Conservation (phyloP, 2,113 vertebrate species). For the Petrocephalus zakoni region DNA sequence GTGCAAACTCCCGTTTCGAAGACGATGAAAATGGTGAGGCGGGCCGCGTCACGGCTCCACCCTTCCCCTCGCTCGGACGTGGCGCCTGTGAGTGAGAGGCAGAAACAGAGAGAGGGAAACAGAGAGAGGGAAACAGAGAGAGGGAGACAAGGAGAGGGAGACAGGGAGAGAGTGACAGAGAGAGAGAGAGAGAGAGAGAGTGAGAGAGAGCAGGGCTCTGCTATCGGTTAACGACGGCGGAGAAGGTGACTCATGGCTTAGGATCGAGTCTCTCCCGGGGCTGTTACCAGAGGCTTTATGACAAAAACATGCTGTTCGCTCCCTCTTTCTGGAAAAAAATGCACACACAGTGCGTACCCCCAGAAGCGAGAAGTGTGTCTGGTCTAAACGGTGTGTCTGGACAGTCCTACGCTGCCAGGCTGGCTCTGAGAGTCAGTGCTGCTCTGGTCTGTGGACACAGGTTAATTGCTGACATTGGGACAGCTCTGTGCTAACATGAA, state of each 20-base stretch:
- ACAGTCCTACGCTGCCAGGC: neutral
- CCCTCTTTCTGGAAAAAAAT: conserved; percentile 25
- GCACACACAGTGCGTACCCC: neutral
- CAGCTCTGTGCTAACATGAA: neutral
- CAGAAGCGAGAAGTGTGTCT: neutral
- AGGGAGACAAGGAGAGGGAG: neutral
- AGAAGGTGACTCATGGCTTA: conserved; percentile 33
- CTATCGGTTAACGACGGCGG: neutral
- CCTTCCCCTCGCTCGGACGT: neutral
- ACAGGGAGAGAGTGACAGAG: neutral
- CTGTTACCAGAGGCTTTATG: conserved; percentile 36
- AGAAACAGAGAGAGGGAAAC: neutral
- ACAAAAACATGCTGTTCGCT: conserved; percentile 38
- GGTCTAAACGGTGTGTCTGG: neutral
- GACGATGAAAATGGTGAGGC: neutral
- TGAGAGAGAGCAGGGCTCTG: neutral
- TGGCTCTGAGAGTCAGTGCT: neutral
- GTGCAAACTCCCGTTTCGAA: neutral
- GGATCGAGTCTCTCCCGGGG: conserved; percentile 33
- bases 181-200: neutral
- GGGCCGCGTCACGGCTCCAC: neutral
- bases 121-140: neutral
- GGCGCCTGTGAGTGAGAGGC: neutral
- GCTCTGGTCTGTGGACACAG: neutral
- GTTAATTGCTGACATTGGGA: neutral